Conservation (phyloP, 2,113 vertebrate genomes). For the Cacatua alba region DNA sequence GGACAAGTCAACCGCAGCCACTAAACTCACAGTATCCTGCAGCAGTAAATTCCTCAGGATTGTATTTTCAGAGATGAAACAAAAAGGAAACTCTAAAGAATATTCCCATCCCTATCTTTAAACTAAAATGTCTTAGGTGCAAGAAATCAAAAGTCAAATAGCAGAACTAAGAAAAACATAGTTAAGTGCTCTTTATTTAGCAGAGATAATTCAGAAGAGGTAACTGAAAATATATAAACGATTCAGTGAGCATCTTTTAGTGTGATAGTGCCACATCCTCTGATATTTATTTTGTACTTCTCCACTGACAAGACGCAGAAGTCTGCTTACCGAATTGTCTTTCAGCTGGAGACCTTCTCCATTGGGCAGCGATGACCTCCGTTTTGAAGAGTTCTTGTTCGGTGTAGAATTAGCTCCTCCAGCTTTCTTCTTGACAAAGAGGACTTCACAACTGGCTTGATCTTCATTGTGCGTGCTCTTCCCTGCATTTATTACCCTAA, state of each 20-base stretch:
- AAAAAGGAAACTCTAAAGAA: background rate
- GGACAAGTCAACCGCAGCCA: background rate
- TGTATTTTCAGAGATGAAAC: background rate
- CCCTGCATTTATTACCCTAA: slow-evolving; percentile 95
- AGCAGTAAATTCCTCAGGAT: background rate
- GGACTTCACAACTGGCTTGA: slow-evolving; percentile 95
- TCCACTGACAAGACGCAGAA: background rate
- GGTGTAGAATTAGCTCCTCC: slow-evolving; percentile 78
- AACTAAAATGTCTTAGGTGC: background rate
- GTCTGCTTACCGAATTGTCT: slow-evolving; percentile 83
- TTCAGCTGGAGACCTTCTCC: slow-evolving; percentile 86
- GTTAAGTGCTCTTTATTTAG: background rate
- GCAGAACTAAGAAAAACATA: background rate
- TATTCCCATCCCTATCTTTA: background rate
- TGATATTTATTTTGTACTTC: background rate
- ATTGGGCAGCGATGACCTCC: slow-evolving; percentile 92
- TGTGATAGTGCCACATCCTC: background rate
- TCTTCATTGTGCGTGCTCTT: slow-evolving; percentile 97
- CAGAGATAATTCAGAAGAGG: background rate
- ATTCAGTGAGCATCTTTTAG: background rate
- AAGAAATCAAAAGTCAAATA: background rate
- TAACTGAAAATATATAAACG: background rate
- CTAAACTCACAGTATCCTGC: background rate
- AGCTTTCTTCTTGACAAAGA: slow-evolving; percentile 86
- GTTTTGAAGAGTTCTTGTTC: slow-evolving; percentile 82